Percentiles rank a stretch among this genome's conserved stretches.
These are phyloP conservation scores for Anguilla pacifica DNA, from an alignment of 2,797 vertebrate genomes.

Conservation along the genomic window DNA sequence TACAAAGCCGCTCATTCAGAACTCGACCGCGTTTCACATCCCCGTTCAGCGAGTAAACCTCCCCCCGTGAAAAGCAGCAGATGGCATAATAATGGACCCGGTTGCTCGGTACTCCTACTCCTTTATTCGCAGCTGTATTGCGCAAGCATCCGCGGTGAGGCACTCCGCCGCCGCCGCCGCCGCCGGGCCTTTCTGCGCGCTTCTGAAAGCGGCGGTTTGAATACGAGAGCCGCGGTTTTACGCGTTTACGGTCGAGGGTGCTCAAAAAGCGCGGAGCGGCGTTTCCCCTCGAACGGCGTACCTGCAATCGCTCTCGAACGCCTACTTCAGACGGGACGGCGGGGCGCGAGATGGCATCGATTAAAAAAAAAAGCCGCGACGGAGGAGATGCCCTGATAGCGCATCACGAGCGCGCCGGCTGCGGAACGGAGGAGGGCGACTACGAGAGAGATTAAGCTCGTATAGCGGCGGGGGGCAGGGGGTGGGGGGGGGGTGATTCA, in stretches of 20 bases:
- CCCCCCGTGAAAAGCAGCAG: background rate
- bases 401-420: background rate
- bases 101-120: background rate
- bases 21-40: background rate
- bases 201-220: background rate
- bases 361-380: background rate
- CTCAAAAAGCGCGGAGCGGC: background rate
- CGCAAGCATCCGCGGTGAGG: background rate
- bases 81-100: conserved; percentile 2
- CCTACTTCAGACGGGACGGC: background rate
- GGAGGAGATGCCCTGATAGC: background rate
- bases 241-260: background rate
- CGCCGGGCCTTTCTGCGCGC: background rate
- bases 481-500: background rate
- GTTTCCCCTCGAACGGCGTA: background rate
- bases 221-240: background rate
- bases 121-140: background rate
- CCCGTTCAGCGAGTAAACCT: background rate
- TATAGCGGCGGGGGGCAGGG: background rate
- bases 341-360: background rate
- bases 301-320: background rate
- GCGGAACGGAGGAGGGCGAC: background rate
- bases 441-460: background rate
- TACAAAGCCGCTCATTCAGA: background rate
- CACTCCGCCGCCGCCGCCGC: background rate